phyloP scores from a whole-genome alignment of 2,797 vertebrate genomes.

The Gymnoscopelus braueri region DNA sequence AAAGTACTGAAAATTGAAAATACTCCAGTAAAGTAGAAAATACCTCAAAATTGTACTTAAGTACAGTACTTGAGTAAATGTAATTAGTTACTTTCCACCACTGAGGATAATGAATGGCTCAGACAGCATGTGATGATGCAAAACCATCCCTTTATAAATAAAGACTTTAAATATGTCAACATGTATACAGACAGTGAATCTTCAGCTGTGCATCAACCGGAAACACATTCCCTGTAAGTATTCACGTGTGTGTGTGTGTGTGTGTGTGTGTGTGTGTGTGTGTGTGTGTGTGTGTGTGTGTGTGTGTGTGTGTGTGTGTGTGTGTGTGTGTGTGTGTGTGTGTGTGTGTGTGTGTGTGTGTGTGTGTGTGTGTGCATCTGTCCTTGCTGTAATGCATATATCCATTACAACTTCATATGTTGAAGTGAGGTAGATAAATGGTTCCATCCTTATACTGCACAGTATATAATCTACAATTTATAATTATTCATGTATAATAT shows the following conservation, averaged over 20 bases:
- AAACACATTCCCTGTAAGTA: slow-evolving; percentile 39
- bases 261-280: slow-evolving; percentile 2
- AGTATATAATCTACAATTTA: too few species aligned
- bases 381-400: slow-evolving; percentile 27
- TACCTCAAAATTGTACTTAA: too few species aligned
- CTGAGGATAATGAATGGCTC: not conserved
- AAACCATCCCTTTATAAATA: slow-evolving; percentile 60
- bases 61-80: too few species aligned
- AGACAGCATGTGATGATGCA: slow-evolving; percentile 43
- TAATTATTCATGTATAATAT: too few species aligned
- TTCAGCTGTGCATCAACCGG: slow-evolving; percentile 53
- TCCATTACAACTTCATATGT: slow-evolving; percentile 20
- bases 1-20: too few species aligned
- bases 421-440: slow-evolving; percentile 72
- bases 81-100: too few species aligned
- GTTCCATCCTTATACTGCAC: slow-evolving; percentile 30
- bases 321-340: not conserved
- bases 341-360: not conserved
- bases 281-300: slow-evolving; percentile 4
- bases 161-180: slow-evolving; percentile 35
- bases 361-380: too few species aligned
- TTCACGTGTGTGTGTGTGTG: slow-evolving; percentile 6
- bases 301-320: not conserved
- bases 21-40: too few species aligned
- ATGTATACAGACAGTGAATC: slow-evolving; percentile 43